Percentiles rank a stretch among this genome's conserved stretches.
These are phyloP conservation scores for Chymomyza fuscimana DNA, from an alignment of 2,888 invertebrate genomes.

Conservation along the genomic window DNA sequence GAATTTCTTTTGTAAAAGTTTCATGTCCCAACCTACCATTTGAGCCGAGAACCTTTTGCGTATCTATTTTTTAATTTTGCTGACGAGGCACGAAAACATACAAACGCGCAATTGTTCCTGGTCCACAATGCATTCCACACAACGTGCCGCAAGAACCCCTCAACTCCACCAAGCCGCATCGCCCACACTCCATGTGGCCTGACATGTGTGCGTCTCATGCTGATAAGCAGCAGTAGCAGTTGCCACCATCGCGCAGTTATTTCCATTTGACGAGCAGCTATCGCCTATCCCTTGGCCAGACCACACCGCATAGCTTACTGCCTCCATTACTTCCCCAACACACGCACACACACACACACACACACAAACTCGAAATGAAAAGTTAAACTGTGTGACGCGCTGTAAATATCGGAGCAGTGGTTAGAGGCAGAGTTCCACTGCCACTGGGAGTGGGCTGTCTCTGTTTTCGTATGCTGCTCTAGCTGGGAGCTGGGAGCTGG, in stretches of 20 bases:
- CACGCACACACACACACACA: conserved; percentile 14
- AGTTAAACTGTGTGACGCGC: conserved; percentile 72
- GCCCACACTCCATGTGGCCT: conserved; percentile 26
- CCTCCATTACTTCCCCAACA: conserved; percentile 22
- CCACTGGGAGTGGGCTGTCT: background rate
- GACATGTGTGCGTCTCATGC: conserved; percentile 72
- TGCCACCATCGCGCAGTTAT: conserved; percentile 14
- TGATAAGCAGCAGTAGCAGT: conserved; percentile 60
- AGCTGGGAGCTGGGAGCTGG: background rate
- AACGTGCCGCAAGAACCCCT: conserved; percentile 21
- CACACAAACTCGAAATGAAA: conserved; percentile 57
- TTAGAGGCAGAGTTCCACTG: background rate
- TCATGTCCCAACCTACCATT: background rate
- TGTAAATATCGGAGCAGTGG: conserved; percentile 35
- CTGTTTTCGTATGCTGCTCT: background rate
- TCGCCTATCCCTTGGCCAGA: background rate
- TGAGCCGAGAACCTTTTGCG: conserved; percentile 40
- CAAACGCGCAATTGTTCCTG: conserved; percentile 67
- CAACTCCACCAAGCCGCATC: no score
- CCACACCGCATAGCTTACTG: conserved; percentile 14
- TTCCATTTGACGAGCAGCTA: conserved; percentile 27
- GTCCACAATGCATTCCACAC: conserved; percentile 65
- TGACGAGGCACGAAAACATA: conserved; percentile 71
- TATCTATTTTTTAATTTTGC: conserved; percentile 75
- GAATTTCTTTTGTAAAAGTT: conserved; percentile 61